Percentiles rank a stretch among this genome's conserved stretches.
Conservation (phyloP, 2,113 vertebrate species). For the Strix aluco region DNA sequence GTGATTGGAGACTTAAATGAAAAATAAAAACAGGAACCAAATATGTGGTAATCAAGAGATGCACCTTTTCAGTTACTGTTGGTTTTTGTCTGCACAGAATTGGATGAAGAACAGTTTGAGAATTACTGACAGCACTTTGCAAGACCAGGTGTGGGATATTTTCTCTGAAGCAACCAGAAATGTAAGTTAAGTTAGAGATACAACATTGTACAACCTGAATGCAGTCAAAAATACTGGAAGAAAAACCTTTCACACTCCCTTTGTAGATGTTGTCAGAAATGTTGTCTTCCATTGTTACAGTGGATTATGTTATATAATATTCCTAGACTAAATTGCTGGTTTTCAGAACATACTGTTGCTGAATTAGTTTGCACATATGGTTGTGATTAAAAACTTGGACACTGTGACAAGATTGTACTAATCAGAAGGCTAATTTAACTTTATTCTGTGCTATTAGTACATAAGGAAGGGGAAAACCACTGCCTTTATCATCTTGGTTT, state of each 20-base stretch:
- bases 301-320: background rate
- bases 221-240: background rate
- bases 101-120: constrained; percentile 96
- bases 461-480: background rate
- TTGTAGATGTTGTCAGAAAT: background rate
- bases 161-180: constrained; percentile 78
- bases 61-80: background rate
- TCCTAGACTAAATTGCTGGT: background rate
- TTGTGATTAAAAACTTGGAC: background rate
- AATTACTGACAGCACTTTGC: constrained; percentile 76
- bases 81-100: constrained; percentile 76
- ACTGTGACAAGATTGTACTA: background rate
- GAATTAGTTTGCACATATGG: background rate
- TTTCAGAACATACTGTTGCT: background rate
- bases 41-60: background rate
- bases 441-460: background rate
- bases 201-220: background rate
- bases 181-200: constrained; percentile 73
- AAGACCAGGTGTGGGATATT: constrained; percentile 91
- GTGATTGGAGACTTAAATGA: background rate
- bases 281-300: background rate
- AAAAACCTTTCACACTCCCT: background rate
- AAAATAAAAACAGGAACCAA: background rate
- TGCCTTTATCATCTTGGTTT: background rate
- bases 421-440: background rate